phyloP scores from a whole-genome alignment of 2,888 invertebrate species.

The Vesta saturnalis region DNA sequence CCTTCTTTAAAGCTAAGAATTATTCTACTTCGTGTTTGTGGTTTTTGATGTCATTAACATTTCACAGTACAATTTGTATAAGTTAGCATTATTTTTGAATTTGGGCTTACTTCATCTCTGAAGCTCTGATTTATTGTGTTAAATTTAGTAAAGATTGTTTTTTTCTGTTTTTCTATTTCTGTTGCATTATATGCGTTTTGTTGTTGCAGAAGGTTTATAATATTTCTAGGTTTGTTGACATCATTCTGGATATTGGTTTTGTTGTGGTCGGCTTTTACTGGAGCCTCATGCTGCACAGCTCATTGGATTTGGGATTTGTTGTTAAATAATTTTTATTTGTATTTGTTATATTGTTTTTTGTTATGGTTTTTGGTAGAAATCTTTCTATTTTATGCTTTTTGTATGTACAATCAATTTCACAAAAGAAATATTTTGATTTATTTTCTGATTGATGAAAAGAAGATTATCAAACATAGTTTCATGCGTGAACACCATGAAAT shows the following conservation, averaged over 20 bases:
- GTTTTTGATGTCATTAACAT: slow-evolving; percentile 31
- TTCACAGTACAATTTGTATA: no score
- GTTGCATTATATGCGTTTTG: slow-evolving; percentile 1
- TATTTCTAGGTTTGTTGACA: not conserved
- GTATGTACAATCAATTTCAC: no score
- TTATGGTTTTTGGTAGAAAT: not conserved
- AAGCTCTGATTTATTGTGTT: not conserved
- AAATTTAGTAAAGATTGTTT: no score
- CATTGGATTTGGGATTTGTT: not conserved
- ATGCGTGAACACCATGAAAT: no score
- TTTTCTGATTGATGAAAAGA: no score
- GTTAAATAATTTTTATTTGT: not conserved
- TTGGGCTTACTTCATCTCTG: not conserved
- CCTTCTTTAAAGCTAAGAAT: slow-evolving; percentile 30
- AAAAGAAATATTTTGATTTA: no score
- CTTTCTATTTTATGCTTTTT: not conserved
- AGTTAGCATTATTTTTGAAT: no score
- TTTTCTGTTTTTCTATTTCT: slow-evolving; percentile 2
- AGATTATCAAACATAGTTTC: no score
- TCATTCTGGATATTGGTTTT: no score
- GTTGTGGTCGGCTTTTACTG: not conserved
- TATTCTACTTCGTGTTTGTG: slow-evolving; percentile 32
- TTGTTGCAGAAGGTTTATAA: slow-evolving; percentile 1
- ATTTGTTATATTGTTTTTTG: not conserved
- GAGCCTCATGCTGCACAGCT: not conserved